These are phyloP conservation scores for Hydrocynus forskahlii DNA, from an alignment of 2,797 vertebrate genomes.

Conservation along the genomic window DNA sequence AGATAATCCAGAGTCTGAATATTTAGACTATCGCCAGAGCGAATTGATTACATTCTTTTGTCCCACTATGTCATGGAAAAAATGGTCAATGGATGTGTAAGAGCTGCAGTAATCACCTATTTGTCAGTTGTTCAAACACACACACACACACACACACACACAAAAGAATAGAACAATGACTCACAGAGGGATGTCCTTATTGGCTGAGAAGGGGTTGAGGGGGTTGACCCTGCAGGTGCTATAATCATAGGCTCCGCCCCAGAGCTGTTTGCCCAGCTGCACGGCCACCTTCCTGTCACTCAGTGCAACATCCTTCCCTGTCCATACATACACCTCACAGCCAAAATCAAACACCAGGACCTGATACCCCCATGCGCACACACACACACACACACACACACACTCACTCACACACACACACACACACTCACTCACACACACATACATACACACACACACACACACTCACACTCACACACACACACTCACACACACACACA, in stretches of 20 bases:
- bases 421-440: too few species aligned
- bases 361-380: conserved; percentile 59
- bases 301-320: conserved; percentile 81
- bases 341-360: conserved; percentile 85
- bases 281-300: conserved; percentile 81
- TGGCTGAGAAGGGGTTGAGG: conserved; percentile 71
- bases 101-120: conserved; percentile 5
- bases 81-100: neutral
- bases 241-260: conserved; percentile 78
- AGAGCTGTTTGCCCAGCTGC: conserved; percentile 82
- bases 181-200: conserved; percentile 73
- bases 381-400: neutral
- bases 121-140: neutral
- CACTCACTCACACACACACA: too few species aligned
- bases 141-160: too few species aligned
- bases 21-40: neutral
- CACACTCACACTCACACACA: too few species aligned
- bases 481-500: too few species aligned
- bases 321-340: conserved; percentile 82
- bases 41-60: neutral
- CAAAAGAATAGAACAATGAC: conserved; percentile 47
- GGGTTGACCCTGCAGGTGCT: conserved; percentile 80
- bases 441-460: too few species aligned
- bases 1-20: neutral
- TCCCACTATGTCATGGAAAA: too few species aligned